phyloP scores from a whole-genome alignment of 2,797 vertebrate species.

The Anolis apletophallus region DNA sequence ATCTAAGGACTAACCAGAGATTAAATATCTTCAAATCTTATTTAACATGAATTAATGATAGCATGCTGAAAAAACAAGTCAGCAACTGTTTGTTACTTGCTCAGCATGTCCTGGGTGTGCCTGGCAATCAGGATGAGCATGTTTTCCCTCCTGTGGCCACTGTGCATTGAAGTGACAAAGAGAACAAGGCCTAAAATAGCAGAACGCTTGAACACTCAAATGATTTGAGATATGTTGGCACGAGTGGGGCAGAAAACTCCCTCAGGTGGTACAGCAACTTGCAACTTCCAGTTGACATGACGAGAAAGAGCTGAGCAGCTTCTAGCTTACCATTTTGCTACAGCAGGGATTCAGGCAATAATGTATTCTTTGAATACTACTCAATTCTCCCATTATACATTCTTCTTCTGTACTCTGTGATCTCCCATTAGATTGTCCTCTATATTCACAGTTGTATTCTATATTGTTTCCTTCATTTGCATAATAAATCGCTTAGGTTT shows the following conservation, averaged over 20 bases:
- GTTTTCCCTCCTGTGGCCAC: neutral
- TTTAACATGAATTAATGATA: neutral
- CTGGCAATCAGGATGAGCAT: neutral
- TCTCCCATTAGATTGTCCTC: too few species aligned
- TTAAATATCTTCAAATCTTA: neutral
- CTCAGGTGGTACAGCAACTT: neutral
- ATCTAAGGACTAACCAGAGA: too few species aligned
- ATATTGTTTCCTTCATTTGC: too few species aligned
- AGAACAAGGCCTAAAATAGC: neutral
- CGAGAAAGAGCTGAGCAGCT: neutral
- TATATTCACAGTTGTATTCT: too few species aligned
- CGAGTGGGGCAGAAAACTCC: neutral
- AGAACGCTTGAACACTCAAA: neutral
- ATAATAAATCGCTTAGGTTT: too few species aligned
- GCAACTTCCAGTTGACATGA: neutral
- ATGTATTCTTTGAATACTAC: too few species aligned
- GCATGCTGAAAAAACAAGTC: neutral
- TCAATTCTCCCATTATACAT: too few species aligned
- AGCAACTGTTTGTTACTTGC: neutral
- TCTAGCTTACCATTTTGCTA: too few species aligned
- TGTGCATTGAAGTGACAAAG: neutral
- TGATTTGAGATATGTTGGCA: neutral
- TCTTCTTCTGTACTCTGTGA: too few species aligned
- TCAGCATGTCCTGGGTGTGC: neutral
- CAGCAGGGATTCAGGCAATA: too few species aligned